These are phyloP conservation scores for Naja naja DNA, from an alignment of 2,113 vertebrate genomes.

Conservation along the genomic window DNA sequence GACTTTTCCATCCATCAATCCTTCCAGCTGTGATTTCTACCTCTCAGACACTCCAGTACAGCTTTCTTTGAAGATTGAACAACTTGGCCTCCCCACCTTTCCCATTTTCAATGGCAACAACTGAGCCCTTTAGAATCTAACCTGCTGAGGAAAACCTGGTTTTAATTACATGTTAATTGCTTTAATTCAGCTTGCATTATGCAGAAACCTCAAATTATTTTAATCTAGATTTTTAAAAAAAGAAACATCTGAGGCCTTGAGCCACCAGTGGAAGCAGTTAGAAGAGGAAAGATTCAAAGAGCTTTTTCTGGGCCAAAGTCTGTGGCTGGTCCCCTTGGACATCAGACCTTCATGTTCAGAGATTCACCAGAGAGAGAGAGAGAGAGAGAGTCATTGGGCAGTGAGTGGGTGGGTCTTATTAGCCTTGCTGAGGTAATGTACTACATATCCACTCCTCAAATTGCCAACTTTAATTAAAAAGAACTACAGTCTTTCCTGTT, in stretches of 20 bases:
- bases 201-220: conserved; percentile 67
- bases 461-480: not conserved
- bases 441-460: not conserved
- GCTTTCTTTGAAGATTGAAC: conserved; percentile 63
- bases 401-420: not conserved
- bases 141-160: conserved; percentile 77
- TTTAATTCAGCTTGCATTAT: conserved; percentile 72
- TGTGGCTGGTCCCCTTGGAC: not conserved
- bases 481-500: not conserved
- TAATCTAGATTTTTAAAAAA: conserved; percentile 67
- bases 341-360: not conserved
- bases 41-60: conserved; percentile 50
- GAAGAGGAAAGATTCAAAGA: not conserved
- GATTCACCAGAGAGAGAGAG: not conserved
- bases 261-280: conserved; percentile 23
- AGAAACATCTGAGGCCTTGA: conserved; percentile 62
- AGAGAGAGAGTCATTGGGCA: not conserved
- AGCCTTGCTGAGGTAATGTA: not conserved
- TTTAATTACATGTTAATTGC: conserved; percentile 92
- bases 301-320: not conserved
- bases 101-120: conserved; percentile 66
- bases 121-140: conserved; percentile 73
- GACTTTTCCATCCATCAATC: conserved; percentile 54
- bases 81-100: conserved; percentile 45
- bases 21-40: conserved; percentile 54